Evolutionary conservation across 1,140 invertebrate genomes (phyloP).

Genomic region (Venustaconcha ellipsiformis): DNA sequence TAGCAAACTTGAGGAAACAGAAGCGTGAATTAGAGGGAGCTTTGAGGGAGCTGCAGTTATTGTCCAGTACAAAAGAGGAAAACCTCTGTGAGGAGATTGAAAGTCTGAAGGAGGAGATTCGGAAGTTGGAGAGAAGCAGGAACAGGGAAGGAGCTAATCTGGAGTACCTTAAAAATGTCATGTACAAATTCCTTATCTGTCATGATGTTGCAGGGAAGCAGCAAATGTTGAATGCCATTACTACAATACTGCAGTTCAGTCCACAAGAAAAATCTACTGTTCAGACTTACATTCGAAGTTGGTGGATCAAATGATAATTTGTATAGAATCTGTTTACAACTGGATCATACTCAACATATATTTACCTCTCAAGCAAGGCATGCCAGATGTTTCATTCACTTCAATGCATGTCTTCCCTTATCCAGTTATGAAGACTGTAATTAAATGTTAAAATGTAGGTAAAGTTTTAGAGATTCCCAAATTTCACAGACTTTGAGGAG

Average conservation of each 20-base stretch:
- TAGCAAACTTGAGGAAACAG: conserved; percentile 79
- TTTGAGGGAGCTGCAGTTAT: conserved; percentile 76
- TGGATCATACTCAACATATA: too few relatives aligned
- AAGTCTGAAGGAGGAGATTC: conserved; percentile 70
- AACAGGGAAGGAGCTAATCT: conserved; percentile 87
- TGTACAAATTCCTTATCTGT: conserved; percentile 84
- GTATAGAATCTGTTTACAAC: too few relatives aligned
- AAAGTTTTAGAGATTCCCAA: too few relatives aligned
- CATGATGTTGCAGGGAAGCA: conserved; percentile 76
- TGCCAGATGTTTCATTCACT: too few relatives aligned
- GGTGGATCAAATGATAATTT: conserved; percentile 35
- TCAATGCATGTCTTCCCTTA: too few relatives aligned
- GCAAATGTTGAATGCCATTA: conserved; percentile 91
- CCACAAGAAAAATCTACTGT: conserved; percentile 74
- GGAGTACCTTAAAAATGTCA: conserved; percentile 92
- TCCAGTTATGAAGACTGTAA: too few relatives aligned
- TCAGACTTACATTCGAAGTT: conserved; percentile 44
- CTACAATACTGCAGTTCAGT: conserved; percentile 86
- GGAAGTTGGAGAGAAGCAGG: conserved; percentile 80
- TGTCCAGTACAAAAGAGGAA: conserved; percentile 73
- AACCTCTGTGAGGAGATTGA: conserved; percentile 74
- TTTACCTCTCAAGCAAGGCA: too few relatives aligned
- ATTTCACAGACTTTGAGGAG: too few relatives aligned
- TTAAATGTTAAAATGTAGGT: too few relatives aligned
- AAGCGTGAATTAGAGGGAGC: conserved; percentile 80